Conservation (phyloP, 2,797 vertebrate genomes). For the Huso huso region DNA sequence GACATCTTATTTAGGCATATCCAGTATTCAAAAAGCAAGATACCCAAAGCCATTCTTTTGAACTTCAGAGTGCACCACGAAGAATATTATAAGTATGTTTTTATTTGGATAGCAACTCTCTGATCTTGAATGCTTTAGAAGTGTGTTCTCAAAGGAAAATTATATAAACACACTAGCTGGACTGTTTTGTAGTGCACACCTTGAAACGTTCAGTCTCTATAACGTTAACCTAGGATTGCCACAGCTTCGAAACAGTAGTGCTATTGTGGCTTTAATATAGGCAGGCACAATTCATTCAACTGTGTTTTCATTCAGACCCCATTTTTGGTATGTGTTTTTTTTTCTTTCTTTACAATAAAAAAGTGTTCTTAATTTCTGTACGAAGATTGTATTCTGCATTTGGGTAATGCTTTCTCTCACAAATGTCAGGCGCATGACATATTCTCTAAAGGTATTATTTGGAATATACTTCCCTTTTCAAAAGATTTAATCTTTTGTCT, state of each 20-base stretch:
- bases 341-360: conserved; percentile 21
- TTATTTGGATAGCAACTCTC: too few species aligned
- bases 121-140: too few species aligned
- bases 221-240: conserved; percentile 14
- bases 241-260: conserved; percentile 24
- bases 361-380: conserved; percentile 25
- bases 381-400: conserved; percentile 31
- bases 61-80: too few species aligned
- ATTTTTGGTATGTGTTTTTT: too few species aligned
- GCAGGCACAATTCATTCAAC: conserved; percentile 19
- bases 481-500: conserved; percentile 33
- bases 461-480: conserved; percentile 44
- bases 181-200: too few species aligned
- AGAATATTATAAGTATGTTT: too few species aligned
- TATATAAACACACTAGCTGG: too few species aligned
- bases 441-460: conserved; percentile 44
- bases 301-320: conserved; percentile 17
- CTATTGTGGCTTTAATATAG: conserved; percentile 24
- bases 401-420: conserved; percentile 41
- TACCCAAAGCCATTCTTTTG: too few species aligned
- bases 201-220: neutral
- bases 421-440: conserved; percentile 41
- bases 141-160: too few species aligned
- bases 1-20: too few species aligned
- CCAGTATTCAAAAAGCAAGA: too few species aligned